Percentiles rank a stretch among this genome's conserved stretches.
Evolutionary conservation across 2,113 vertebrate species (phyloP).

Genomic region (Istiophorus platypterus): DNA sequence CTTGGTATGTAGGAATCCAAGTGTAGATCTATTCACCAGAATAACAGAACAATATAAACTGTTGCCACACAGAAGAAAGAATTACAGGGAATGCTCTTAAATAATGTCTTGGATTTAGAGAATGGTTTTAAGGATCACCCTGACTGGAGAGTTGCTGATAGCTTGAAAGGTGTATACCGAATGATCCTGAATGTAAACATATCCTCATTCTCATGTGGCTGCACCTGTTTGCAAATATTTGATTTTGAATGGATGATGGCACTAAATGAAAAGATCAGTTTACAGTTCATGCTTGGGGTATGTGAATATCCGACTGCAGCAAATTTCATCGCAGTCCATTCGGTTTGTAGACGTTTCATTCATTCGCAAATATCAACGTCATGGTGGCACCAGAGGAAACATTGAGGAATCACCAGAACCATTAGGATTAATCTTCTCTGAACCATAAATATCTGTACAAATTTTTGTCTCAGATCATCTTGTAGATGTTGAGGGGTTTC

Average conservation of each 20-base stretch:
- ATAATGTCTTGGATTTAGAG: neutral
- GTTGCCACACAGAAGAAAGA: neutral
- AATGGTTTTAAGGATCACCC: neutral
- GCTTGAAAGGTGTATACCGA: neutral
- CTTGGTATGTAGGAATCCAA: neutral
- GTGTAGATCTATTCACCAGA: neutral
- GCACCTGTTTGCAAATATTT: neutral
- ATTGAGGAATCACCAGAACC: neutral
- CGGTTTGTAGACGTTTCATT: neutral
- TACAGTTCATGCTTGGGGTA: neutral
- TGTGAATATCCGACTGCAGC: neutral
- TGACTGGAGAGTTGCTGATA: too few species aligned
- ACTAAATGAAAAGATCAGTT: neutral
- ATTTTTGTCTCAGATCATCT: neutral
- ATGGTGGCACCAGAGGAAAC: neutral
- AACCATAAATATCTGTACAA: neutral
- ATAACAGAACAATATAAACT: neutral
- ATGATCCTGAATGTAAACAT: neutral
- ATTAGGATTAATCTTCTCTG: neutral
- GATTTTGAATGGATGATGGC: neutral
- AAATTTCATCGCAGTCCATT: neutral
- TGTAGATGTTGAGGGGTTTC: neutral
- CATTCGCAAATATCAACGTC: neutral
- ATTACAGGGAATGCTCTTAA: neutral
- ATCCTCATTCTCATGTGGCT: too few species aligned